Conservation (phyloP, 2,888 invertebrate species). For the Conomelus anceps region DNA sequence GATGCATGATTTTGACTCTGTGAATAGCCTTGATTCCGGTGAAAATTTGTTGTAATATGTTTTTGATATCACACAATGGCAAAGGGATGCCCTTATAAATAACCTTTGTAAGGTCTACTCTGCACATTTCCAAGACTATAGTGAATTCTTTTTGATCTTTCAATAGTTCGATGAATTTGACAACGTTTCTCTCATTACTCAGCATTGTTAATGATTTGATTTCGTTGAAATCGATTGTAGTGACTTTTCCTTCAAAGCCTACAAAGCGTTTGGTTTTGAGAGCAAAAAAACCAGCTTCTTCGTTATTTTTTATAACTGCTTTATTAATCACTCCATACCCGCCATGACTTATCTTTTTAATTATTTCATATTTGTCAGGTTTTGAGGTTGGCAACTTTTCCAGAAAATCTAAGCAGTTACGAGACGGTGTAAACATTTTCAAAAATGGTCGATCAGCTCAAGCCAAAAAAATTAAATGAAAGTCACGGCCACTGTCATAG, state of each 20-base stretch:
- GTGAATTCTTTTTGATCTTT: neutral
- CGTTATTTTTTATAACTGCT: neutral
- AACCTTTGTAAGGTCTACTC: neutral
- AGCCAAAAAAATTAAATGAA: neutral
- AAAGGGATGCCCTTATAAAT: neutral
- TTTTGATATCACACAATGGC: neutral
- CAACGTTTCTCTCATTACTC: neutral
- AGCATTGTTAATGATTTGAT: neutral
- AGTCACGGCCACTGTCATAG: too few relatives aligned
- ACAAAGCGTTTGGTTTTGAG: neutral
- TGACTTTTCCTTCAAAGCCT: neutral
- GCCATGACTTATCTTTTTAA: neutral
- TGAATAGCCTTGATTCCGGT: neutral
- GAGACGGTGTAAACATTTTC: neutral
- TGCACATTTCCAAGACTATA: neutral
- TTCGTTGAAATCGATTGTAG: neutral
- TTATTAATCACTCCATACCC: neutral
- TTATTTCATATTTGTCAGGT: neutral
- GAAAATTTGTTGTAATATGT: neutral
- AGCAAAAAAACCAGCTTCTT: neutral
- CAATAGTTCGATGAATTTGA: neutral
- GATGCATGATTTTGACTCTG: neutral
- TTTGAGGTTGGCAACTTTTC: neutral
- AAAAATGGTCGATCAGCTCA: neutral
- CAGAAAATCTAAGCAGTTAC: neutral